Evolutionary conservation across 2,113 vertebrate species (phyloP).

Genomic region (Aegithalos caudatus): DNA sequence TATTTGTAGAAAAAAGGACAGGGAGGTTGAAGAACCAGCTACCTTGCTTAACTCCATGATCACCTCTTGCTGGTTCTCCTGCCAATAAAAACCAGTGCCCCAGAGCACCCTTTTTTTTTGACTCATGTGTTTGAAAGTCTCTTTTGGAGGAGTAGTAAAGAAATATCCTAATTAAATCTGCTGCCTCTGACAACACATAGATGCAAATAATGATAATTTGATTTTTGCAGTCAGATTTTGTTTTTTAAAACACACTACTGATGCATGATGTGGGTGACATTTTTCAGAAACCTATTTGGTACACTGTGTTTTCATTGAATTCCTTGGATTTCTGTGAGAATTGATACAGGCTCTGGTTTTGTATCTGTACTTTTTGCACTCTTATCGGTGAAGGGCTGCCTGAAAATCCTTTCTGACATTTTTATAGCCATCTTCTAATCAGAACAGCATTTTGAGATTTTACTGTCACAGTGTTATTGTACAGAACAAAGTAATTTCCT

Average conservation of each 20-base stretch:
- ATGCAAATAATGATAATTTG: not conserved
- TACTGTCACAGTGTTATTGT: not conserved
- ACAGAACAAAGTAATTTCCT: not conserved
- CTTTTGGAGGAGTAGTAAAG: not conserved
- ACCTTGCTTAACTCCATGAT: not conserved
- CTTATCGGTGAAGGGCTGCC: not conserved
- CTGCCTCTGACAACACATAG: not conserved
- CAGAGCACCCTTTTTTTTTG: not conserved
- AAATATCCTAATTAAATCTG: not conserved
- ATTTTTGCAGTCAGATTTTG: not conserved
- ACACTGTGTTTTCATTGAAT: not conserved
- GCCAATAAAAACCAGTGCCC: not conserved
- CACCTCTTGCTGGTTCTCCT: not conserved
- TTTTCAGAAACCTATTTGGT: not conserved
- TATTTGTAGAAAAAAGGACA: not conserved
- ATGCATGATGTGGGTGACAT: not conserved
- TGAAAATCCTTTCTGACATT: not conserved
- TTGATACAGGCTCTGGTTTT: fast-evolving
- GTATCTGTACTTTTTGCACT: not conserved
- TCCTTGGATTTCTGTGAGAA: not conserved
- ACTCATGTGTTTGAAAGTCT: not conserved
- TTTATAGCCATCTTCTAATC: not conserved
- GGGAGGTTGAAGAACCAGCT: not conserved
- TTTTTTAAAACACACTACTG: not conserved
- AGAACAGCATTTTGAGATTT: not conserved